Evolutionary conservation across 1,140 invertebrate genomes (phyloP).

Genomic region (Brachionus paranguensis): DNA sequence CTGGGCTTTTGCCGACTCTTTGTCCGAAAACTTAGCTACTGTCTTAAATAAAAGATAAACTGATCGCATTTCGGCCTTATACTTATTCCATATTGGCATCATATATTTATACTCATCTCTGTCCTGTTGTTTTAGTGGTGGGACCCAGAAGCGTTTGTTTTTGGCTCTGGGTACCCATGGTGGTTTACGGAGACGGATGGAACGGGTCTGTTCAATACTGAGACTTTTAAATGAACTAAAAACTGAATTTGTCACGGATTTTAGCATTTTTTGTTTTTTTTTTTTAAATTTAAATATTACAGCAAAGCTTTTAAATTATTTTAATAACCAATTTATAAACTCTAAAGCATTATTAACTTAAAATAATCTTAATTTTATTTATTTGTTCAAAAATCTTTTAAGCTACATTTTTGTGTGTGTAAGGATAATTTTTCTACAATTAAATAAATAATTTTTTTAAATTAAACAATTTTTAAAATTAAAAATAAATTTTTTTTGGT

Average conservation of each 20-base stretch:
- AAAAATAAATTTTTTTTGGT: too few species aligned
- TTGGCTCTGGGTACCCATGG: conserved; percentile 17
- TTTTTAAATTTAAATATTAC: background rate
- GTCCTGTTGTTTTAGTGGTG: background rate
- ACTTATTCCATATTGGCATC: conserved; percentile 13
- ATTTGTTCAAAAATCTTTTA: background rate
- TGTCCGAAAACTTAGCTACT: conserved; percentile 7
- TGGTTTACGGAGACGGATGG: background rate
- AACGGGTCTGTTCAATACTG: background rate
- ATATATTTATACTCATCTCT: background rate
- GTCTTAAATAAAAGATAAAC: conserved; percentile 35
- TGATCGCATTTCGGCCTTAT: conserved; percentile 30
- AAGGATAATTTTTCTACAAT: too few species aligned
- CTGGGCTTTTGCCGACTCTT: conserved; percentile 2
- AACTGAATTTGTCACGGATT: background rate
- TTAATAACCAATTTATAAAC: background rate
- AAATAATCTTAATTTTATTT: background rate
- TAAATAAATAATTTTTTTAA: too few species aligned
- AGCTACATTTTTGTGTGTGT: background rate
- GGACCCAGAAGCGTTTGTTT: background rate
- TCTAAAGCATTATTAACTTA: background rate
- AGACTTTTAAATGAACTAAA: background rate
- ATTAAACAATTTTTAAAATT: too few species aligned
- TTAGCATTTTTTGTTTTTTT: background rate
- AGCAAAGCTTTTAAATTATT: background rate